Base-by-base conservation (phyloP, 2,888 invertebrate genomes). In the Sphecodes monilicornis region DNA sequence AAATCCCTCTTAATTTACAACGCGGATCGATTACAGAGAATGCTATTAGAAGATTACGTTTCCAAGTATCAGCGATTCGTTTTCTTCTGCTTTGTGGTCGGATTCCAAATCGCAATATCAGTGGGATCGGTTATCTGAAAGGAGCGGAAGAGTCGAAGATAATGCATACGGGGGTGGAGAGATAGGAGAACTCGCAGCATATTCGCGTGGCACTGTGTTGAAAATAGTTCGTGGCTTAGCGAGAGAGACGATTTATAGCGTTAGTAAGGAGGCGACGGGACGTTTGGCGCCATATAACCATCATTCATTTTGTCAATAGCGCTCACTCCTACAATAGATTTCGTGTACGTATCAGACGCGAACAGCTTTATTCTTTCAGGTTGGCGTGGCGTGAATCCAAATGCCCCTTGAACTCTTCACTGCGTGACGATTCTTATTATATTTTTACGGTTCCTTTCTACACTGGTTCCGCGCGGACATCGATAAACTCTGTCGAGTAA, bases 221-320 rank as follows among this genome's bases (percentile, higher is more conserved):
- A 88, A 87, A 85, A 86, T 86, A 88, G 84, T 74, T 78, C 82
- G 81, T 76, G 57, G 85, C 87, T 82, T 77, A 68, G 88, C 80
- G 88, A 85, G 89, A 66, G 89, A 91, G 91, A 92, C 92, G 93
- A 93, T 93, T 93, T 93, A 93, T 93, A 87, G 91, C 87, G 87
- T 89, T 79, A 72, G 89, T 86, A 86, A 87, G 90, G 86, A 88
- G 89, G 87, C 86, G 87, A 85, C 86, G 90, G 88, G 88, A 91
- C 88, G 89, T 89, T 92, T 86, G 91, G 92, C 92, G 91, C 91
- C 92, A 90, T 92, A 92, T 93, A 92, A 92, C 92, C 92, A 93
- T 93, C 92, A 92, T 92, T 93, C 92, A 93, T 93, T 93, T 93
- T 93, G 92, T 93, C 93, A 93, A 93, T 93, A 92, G 91, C 87